Evolutionary conservation across 1,140 invertebrate genomes (phyloP).

Genomic region (Glomeris maerens): DNA sequence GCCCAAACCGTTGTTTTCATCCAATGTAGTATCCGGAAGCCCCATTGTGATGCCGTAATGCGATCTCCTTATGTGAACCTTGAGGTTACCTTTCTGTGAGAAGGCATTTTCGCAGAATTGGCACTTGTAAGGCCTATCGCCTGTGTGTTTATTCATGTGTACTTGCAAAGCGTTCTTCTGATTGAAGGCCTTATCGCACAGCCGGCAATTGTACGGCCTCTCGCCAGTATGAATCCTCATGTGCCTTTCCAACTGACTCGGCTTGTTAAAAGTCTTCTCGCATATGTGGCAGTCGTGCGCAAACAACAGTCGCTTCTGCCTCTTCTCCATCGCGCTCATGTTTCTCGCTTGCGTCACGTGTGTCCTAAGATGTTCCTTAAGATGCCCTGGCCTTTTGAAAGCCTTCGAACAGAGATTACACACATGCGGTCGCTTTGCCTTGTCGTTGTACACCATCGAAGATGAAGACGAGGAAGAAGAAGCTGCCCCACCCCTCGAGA

Average conservation of each 20-base stretch:
- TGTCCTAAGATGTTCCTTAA: constrained; percentile 26
- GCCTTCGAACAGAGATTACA: constrained; percentile 23
- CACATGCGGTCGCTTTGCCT: neutral
- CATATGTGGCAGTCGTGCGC: constrained; percentile 62
- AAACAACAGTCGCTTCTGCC: constrained; percentile 14
- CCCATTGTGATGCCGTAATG: too few species aligned
- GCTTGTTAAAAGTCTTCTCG: constrained; percentile 76
- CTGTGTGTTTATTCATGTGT: constrained; percentile 49
- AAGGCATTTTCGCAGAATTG: constrained; percentile 65
- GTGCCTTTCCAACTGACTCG: constrained; percentile 58
- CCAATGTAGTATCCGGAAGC: too few species aligned
- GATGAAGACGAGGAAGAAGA: neutral
- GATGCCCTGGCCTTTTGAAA: constrained; percentile 26
- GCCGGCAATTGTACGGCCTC: constrained; percentile 36
- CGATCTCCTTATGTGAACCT: constrained; percentile 42
- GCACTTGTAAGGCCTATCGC: constrained; percentile 63
- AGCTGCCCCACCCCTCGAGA: neutral
- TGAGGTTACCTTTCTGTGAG: constrained; percentile 45
- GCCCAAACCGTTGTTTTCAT: too few species aligned
- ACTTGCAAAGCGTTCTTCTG: constrained; percentile 33
- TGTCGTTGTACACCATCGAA: too few species aligned
- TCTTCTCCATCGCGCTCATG: constrained; percentile 4
- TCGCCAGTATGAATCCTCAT: constrained; percentile 31
- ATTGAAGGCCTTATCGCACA: constrained; percentile 33
- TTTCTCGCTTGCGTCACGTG: constrained; percentile 17